Evolutionary conservation across 2,113 vertebrate genomes (phyloP).

Genomic region (Triplophysa dalaica): DNA sequence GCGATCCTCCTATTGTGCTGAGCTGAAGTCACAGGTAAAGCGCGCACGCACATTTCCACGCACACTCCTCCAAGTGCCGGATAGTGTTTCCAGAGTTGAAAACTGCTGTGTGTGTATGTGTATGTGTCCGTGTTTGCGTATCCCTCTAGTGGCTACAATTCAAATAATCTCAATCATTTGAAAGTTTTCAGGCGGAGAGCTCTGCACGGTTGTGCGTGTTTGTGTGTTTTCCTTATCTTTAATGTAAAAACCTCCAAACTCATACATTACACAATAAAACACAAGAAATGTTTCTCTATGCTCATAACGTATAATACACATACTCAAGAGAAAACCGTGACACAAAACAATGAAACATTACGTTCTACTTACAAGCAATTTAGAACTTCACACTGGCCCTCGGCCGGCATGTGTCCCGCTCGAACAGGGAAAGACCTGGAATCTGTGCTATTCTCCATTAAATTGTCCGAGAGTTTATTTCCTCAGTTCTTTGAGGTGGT

Average conservation of each 20-base stretch:
- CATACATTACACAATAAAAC: too few relatives aligned
- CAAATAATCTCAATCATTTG: slow-evolving; percentile 64
- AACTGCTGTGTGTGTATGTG: slow-evolving; percentile 80
- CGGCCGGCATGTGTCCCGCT: neutral
- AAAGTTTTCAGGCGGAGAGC: slow-evolving; percentile 48
- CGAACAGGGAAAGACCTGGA: slow-evolving; percentile 6
- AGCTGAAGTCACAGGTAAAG: slow-evolving; percentile 84
- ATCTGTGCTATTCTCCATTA: neutral
- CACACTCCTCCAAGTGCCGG: slow-evolving; percentile 77
- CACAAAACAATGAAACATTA: too few relatives aligned
- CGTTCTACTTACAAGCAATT: too few relatives aligned
- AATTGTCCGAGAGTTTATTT: neutral
- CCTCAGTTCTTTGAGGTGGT: slow-evolving; percentile 9
- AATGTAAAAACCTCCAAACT: too few relatives aligned
- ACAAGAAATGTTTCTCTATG: too few relatives aligned
- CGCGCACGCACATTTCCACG: slow-evolving; percentile 72
- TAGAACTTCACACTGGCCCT: neutral
- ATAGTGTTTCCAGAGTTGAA: slow-evolving; percentile 72
- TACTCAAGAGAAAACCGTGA: too few relatives aligned
- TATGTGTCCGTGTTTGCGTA: slow-evolving; percentile 73
- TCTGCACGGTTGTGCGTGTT: too few relatives aligned
- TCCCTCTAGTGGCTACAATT: slow-evolving; percentile 94
- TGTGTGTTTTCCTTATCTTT: too few relatives aligned
- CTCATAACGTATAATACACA: too few relatives aligned
- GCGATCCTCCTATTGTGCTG: slow-evolving; percentile 56